Percentiles rank a stretch among this genome's conserved stretches.
Evolutionary conservation across 2,888 invertebrate species (phyloP).

Genomic region (Junonia oenone): DNA sequence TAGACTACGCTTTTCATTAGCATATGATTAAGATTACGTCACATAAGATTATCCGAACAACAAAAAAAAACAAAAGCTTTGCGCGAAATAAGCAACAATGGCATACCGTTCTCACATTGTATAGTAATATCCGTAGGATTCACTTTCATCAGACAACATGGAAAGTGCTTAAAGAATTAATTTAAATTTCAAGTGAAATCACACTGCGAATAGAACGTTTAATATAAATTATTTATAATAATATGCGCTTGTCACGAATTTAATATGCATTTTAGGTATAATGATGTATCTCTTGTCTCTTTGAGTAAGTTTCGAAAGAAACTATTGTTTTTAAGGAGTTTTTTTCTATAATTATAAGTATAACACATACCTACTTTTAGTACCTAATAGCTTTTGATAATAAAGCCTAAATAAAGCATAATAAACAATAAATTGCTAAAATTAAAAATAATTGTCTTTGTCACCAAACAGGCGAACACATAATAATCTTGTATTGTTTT

Average conservation of each 20-base stretch:
- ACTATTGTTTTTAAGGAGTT: not conserved
- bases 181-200: slow-evolving; percentile 6
- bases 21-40: not conserved
- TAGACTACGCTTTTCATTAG: not conserved
- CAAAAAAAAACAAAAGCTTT: not conserved
- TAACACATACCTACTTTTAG: no score
- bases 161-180: slow-evolving; percentile 17
- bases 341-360: not conserved
- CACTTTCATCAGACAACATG: slow-evolving; percentile 20
- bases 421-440: no score
- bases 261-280: not conserved
- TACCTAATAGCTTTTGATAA: no score
- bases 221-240: not conserved
- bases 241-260: not conserved
- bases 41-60: not conserved
- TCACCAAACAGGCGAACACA: no score
- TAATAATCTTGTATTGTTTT: no score
- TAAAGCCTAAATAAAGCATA: no score
- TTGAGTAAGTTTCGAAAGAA: not conserved
- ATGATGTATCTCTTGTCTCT: not conserved
- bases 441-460: no score
- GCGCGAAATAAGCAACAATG: slow-evolving; percentile 1
- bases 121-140: slow-evolving; percentile 15
- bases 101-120: slow-evolving; percentile 9
- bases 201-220: not conserved